Evolutionary conservation across 2,113 vertebrate species (phyloP).

Genomic region (Spheniscus mendiculus): DNA sequence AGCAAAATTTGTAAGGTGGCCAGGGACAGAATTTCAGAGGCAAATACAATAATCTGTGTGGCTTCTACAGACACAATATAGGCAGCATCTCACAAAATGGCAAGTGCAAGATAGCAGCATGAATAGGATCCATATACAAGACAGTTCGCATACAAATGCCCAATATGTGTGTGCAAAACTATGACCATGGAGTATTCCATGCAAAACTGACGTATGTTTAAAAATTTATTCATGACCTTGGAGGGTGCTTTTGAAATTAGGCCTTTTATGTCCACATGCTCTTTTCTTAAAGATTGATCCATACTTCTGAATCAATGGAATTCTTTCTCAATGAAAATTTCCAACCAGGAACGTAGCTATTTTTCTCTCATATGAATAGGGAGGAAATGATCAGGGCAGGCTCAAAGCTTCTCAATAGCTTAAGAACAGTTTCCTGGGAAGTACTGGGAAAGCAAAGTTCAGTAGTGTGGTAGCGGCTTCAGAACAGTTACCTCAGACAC

Average conservation of each 20-base stretch:
- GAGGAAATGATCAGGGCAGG: neutral
- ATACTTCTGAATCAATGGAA: neutral
- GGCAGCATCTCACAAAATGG: neutral
- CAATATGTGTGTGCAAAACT: neutral
- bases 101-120: neutral
- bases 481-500: neutral
- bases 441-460: neutral
- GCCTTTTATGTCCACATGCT: neutral
- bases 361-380: neutral
- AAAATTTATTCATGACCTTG: neutral
- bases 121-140: neutral
- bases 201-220: neutral
- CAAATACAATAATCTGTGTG: neutral
- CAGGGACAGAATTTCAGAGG: neutral
- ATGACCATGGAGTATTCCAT: neutral
- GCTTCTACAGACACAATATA: neutral
- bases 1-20: neutral
- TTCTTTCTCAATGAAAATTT: neutral
- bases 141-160: neutral
- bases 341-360: neutral
- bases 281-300: neutral
- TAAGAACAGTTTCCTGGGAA: neutral
- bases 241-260: conserved; percentile 4
- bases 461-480: neutral
- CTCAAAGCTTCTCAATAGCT: neutral